These are phyloP conservation scores for Calephelis nemesis DNA, from an alignment of 1,140 invertebrate species.

Conservation along the genomic window DNA sequence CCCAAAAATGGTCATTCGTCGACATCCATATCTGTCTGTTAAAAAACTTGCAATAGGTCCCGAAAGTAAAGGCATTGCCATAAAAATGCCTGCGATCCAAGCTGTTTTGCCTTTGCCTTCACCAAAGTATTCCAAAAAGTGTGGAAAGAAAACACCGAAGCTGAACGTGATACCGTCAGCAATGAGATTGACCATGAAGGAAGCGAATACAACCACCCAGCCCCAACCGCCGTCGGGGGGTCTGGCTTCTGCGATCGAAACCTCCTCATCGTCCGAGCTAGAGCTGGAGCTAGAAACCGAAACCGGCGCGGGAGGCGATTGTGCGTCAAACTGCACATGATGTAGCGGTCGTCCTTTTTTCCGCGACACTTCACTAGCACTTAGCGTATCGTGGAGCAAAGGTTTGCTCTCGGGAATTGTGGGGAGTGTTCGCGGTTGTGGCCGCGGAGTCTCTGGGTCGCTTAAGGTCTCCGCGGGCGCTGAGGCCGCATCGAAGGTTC, in stretches of 20 bases:
- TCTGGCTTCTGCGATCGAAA: slow-evolving; percentile 82
- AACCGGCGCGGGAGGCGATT: slow-evolving; percentile 65
- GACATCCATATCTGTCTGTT: slow-evolving; percentile 92
- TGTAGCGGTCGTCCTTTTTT: slow-evolving; percentile 73
- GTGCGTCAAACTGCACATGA: slow-evolving; percentile 81
- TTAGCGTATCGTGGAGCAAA: slow-evolving; percentile 48
- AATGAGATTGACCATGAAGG: slow-evolving; percentile 94
- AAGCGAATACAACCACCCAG: slow-evolving; percentile 90
- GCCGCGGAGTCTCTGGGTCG: slow-evolving; percentile 61
- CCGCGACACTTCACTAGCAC: slow-evolving; percentile 44
- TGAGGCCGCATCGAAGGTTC: slow-evolving; percentile 51
- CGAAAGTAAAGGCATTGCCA: slow-evolving; percentile 93
- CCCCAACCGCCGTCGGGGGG: slow-evolving; percentile 89
- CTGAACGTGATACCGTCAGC: slow-evolving; percentile 94
- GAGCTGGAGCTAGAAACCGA: slow-evolving; percentile 72
- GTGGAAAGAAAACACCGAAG: slow-evolving; percentile 90
- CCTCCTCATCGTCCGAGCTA: slow-evolving; percentile 81
- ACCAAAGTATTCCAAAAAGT: slow-evolving; percentile 89
- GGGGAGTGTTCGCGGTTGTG: slow-evolving; percentile 53
- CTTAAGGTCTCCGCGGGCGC: slow-evolving; percentile 55
- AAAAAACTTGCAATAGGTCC: slow-evolving; percentile 94
- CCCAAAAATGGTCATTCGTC: slow-evolving; percentile 89
- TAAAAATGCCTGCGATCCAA: slow-evolving; percentile 93
- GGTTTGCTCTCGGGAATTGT: slow-evolving; percentile 67
- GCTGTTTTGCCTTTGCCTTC: slow-evolving; percentile 92